A percentile compares a stretch with the other conserved stretches of the same genome.
phyloP scores from a whole-genome alignment of 2,113 vertebrate species.

The Callipepla californica region DNA sequence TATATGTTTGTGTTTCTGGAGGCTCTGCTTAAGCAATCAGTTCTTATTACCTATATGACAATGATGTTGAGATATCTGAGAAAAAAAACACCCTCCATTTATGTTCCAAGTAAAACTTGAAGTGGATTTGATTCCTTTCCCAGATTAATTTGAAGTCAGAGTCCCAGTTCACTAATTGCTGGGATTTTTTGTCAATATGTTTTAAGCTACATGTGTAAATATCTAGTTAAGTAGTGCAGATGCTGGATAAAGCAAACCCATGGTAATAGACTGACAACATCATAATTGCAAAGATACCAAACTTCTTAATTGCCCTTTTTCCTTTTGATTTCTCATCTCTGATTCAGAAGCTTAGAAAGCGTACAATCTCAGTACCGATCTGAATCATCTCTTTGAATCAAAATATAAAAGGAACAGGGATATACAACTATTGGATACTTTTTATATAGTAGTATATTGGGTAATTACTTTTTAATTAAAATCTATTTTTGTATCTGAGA shows the following conservation, averaged over 20 bases:
- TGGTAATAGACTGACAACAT: neutral
- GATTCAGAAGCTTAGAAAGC: neutral
- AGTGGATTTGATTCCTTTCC: neutral
- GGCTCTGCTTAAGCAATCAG: neutral
- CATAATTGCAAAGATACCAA: neutral
- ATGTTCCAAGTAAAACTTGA: neutral
- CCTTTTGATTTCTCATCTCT: neutral
- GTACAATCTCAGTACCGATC: neutral
- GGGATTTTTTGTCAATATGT: neutral
- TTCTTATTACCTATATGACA: neutral
- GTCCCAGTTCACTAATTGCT: neutral
- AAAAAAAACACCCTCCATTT: neutral
- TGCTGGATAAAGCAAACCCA: neutral
- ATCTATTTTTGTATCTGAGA: neutral
- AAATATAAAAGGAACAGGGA: neutral
- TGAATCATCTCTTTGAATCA: neutral
- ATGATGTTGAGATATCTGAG: accelerated
- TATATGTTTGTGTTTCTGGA: neutral
- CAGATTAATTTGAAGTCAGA: neutral
- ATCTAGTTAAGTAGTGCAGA: neutral
- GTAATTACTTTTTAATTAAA: neutral
- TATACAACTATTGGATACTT: neutral
- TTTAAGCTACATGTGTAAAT: neutral
- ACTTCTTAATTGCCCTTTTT: neutral
- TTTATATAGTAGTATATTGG: neutral